Evolutionary conservation across 2,113 vertebrate genomes (phyloP).

Genomic region (Tonatia bakeri): DNA sequence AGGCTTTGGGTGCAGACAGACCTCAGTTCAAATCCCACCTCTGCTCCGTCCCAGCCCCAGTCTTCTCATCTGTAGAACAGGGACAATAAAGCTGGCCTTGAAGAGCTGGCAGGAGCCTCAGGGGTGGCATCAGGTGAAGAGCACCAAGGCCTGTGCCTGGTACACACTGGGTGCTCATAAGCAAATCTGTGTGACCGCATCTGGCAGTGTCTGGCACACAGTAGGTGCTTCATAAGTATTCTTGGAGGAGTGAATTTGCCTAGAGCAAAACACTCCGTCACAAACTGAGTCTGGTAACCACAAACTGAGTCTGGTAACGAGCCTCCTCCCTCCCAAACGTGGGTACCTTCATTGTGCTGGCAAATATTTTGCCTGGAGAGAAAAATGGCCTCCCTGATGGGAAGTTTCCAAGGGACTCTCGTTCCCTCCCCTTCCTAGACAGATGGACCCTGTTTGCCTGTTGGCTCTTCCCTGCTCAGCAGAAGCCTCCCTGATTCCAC

Average conservation of each 20-base stretch:
- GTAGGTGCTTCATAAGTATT: background rate
- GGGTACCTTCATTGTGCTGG: background rate
- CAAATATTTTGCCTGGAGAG: slow-evolving; percentile 54
- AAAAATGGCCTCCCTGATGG: background rate
- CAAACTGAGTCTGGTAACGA: background rate
- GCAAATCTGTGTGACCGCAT: background rate
- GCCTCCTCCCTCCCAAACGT: background rate
- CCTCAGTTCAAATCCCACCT: background rate
- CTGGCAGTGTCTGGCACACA: background rate
- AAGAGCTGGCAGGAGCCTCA: background rate
- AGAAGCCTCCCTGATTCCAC: background rate
- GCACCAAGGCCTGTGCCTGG: background rate
- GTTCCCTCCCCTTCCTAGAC: background rate
- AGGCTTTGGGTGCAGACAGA: background rate
- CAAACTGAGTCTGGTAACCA: background rate
- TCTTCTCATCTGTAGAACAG: background rate
- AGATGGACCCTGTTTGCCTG: slow-evolving; percentile 5
- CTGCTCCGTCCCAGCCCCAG: background rate
- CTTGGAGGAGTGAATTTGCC: background rate
- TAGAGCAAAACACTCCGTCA: background rate
- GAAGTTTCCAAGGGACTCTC: background rate
- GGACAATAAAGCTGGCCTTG: background rate
- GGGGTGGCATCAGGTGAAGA: background rate
- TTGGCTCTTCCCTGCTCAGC: background rate
- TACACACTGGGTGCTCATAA: background rate